Base-by-base conservation (phyloP, 2,888 invertebrate species). In the Lingula anatina region DNA sequence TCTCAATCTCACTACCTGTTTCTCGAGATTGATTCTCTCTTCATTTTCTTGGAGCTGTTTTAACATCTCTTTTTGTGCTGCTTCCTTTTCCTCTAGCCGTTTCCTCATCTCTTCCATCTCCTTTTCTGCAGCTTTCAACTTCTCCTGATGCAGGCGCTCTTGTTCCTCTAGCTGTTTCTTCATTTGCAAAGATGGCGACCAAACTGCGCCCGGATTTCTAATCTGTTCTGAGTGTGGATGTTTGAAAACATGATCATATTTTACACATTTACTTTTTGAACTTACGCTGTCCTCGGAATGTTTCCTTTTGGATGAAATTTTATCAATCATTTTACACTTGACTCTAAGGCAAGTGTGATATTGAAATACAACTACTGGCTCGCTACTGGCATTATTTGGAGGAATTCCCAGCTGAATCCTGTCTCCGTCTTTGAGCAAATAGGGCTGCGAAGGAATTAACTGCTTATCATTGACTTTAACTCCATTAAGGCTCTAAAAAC, bases 401-500 rank as follows among this genome's bases (percentile, higher is more conserved):
- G 56, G 46, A 2, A 66, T 60, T 27, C 70, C 70, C 38, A 71
- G 52, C 45, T 68, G 68, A 5, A 71, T 60, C 15, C 54, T 49
- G 43, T 71, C 71, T 26, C 67, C 64, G n/a, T 69, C 65, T 31
- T 53, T 41, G 18, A 71, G 57, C 5, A 49, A 49, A 45, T 54
- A 42, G 15, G 56, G 50, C 15, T 42, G 48, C 36, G 53, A 36
- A 2, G 65, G 60, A 7, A 55, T 47, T 28, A 71, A 44, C 47
- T 59, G 61, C 28, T 60, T 57, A 5, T 59, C 62, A 59, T 71
- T 71, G 3, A 71, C 46, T 43, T 53, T 60, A n/a, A 68, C 58
- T 18, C 71, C 71, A 65, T 71, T 71, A 38, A 68, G 45, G 51
- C 71, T 71, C 69, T 71, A 54, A 37, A 35, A 40, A 27, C 18